These are phyloP conservation scores for Phymorhynchus buccinoides DNA, from an alignment of 1,140 invertebrate genomes.

Conservation along the genomic window DNA sequence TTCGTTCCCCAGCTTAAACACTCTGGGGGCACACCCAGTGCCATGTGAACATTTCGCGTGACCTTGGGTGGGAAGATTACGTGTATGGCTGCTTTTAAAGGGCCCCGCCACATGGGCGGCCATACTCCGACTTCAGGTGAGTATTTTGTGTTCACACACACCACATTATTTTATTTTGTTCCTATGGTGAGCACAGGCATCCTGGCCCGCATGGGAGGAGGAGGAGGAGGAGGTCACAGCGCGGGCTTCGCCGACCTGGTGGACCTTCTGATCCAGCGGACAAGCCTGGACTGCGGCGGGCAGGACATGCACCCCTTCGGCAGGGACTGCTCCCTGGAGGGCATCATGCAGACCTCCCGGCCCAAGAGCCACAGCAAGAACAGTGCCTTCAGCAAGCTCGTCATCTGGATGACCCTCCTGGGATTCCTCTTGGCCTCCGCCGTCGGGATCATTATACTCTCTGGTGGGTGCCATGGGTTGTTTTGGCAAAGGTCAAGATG, in stretches of 20 bases:
- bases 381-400: constrained; percentile 37
- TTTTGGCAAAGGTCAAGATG: not conserved
- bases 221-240: no score
- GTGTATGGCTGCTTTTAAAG: no score
- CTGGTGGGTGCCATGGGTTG: not conserved
- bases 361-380: constrained; percentile 41
- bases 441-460: constrained; percentile 1
- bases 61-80: no score
- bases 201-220: no score
- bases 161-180: no score
- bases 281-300: not conserved
- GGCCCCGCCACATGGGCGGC: no score
- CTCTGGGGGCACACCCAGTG: no score
- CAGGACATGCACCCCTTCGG: constrained; percentile 35
- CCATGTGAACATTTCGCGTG: no score
- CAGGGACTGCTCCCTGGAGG: constrained; percentile 32
- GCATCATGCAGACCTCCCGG: constrained; percentile 24
- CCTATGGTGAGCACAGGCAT: no score
- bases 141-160: no score
- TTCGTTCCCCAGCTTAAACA: no score
- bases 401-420: constrained; percentile 28
- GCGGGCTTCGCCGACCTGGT: constrained; percentile 25
- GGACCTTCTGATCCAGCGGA: constrained; percentile 33
- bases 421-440: not conserved
- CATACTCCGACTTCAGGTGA: no score